phyloP scores from a whole-genome alignment of 2,888 invertebrate genomes.

The Pammene aurita region DNA sequence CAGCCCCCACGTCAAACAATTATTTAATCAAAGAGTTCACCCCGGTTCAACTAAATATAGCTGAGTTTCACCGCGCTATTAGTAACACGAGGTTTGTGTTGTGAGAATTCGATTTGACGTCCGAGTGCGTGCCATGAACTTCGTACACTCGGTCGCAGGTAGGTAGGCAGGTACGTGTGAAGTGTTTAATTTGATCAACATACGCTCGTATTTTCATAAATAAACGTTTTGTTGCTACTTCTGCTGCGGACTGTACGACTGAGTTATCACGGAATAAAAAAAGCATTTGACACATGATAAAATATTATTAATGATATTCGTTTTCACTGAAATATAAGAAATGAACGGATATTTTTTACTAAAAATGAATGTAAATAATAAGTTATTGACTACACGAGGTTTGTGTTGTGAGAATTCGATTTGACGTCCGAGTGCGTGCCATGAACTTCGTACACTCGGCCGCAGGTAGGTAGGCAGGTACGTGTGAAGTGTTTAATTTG shows the following conservation, averaged over 20 bases:
- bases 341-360: too few relatives aligned
- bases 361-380: too few relatives aligned
- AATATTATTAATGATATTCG: too few relatives aligned
- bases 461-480: not conserved
- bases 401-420: not conserved
- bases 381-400: too few relatives aligned
- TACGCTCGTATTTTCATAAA: too few relatives aligned
- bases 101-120: not conserved
- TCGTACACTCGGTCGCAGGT: not conserved
- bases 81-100: not conserved
- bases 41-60: conserved; percentile 15
- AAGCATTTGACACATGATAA: too few relatives aligned
- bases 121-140: not conserved
- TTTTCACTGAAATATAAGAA: too few relatives aligned
- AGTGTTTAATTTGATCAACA: too few relatives aligned
- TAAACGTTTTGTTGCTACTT: too few relatives aligned
- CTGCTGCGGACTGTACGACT: too few relatives aligned
- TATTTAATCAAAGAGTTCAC: conserved; percentile 18
- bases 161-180: not conserved
- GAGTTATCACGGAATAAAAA: too few relatives aligned
- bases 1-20: conserved; percentile 1
- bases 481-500: not conserved
- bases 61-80: not conserved
- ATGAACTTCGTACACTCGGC: not conserved
- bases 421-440: not conserved